Evolutionary conservation across 2,797 vertebrate species (phyloP), one percentile per base, ranked within the genome.

Genomic region (Takifugu rubripes): DNA sequence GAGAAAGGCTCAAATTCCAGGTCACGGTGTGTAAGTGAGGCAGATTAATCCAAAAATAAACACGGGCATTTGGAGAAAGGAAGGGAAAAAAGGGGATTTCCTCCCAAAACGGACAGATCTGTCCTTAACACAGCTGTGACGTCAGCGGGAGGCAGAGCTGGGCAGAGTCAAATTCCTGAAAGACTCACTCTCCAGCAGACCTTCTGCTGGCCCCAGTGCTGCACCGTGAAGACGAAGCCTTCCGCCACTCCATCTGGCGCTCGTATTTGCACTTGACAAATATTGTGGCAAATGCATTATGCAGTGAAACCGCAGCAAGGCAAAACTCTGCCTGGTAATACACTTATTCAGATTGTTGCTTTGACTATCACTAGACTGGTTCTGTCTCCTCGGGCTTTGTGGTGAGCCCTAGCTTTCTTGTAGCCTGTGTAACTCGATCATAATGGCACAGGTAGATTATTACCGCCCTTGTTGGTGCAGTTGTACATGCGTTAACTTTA

Each of bases 81-180:
- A 8, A 5, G 27, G 4, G 2, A 4, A 29, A 7, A 29, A 29
- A 29, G 64, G 52, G 44, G 31, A 72, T 66, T 75, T 76, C 63
- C 65, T 70, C 21, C 21, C 21, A 21, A 31, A 31, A 31, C 3
- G 49, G 50, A 62, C 58, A 72, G 61, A 61, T 78, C 81, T 76
- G 75, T 55, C 56, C 70, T 75, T 76, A 82, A 66, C 51, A 53
- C 68, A 66, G 52, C 68, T 78, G 79, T 86, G 83, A 86, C 77
- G 77, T 83, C 74, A 77, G 58, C 6, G 55, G 58, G 75, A 72
- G 59, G 58, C 27, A 25, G 66, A 68, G 70, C 52, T 66, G 56
- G 74, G 74, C 78, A 1, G 45, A 31, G 42, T 59, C 61, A 70
- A 74, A 64, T 74, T 84, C 84, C 49, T 51, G 29, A 72, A 54